These are phyloP conservation scores for Malaclemys terrapin DNA, from an alignment of 2,113 vertebrate genomes.

Conservation along the genomic window DNA sequence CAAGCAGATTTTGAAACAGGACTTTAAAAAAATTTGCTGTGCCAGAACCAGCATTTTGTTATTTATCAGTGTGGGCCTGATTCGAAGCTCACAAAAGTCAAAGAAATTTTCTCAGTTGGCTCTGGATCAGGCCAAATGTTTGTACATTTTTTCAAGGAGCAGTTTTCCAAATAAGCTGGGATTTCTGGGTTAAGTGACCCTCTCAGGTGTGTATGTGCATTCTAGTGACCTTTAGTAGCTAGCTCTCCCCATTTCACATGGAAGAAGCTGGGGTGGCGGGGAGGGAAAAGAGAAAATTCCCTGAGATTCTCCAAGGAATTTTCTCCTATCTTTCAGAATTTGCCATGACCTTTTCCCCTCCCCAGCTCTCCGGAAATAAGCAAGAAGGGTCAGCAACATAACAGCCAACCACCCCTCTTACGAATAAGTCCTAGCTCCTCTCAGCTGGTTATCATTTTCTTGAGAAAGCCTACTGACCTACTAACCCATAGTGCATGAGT, in stretches of 20 bases:
- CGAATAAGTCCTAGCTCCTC: background rate
- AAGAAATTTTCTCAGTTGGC: constrained; percentile 8
- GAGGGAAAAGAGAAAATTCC: background rate
- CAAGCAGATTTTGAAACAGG: background rate
- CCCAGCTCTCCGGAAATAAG: background rate
- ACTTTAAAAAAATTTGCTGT: constrained; percentile 17
- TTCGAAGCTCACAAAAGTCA: background rate
- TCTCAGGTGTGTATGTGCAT: constrained; percentile 56
- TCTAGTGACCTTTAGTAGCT: constrained; percentile 62
- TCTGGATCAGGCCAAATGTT: constrained; percentile 64
- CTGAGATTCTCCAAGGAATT: background rate
- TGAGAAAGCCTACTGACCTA: background rate
- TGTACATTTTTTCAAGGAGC: constrained; percentile 67
- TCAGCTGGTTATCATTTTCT: background rate
- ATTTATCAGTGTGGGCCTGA: background rate
- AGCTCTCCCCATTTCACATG: constrained; percentile 15
- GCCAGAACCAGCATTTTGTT: background rate
- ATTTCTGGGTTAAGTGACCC: constrained; percentile 72
- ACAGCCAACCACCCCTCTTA: background rate
- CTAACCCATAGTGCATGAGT: background rate
- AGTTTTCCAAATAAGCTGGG: constrained; percentile 56
- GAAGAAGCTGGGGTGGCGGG: background rate
- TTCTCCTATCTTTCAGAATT: constrained; percentile 20
- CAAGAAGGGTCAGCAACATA: background rate
- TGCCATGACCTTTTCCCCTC: background rate